Evolutionary conservation across 2,797 vertebrate species (phyloP), one percentile per base, ranked within the genome.

Genomic region (Oreonectes daqikongensis): DNA sequence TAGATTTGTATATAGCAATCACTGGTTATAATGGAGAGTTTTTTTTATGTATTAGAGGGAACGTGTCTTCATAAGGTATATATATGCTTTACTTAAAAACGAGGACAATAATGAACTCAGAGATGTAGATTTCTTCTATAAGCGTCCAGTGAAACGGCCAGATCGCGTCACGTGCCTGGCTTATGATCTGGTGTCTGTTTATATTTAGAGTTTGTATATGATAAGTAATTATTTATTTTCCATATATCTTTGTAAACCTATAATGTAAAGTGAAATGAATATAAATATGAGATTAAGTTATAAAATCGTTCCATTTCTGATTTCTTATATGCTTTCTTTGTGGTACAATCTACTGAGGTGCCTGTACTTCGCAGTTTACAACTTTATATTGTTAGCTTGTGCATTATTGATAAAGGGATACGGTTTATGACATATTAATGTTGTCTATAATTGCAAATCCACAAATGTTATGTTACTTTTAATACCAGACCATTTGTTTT

Each of bases 211-310:
- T 79, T 61, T 60, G 46, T 75, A 78, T 68, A 71, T 26, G 44
- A 46, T 59, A 46, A 65, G 35, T 40, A 5, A 20, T 78, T 70
- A 72, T 84, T 81, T 84, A 82, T 84, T 82, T 84, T 82, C 59
- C 69, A 65, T 60, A 66, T 68, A 75, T 61, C 55, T 79, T 75
- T 77, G 70, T 77, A 68, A 68, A 59, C 53, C 44, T 53, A 46
- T 57, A 52, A 52, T 70, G 35, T 70, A 78, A 79, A 75, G 70
- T 64, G 28, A 79, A 78, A 64, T 59, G n/a, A 70, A 65, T 72
- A 72, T 72, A 42, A 71, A 75, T 40, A 65, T 68, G 14, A 72
- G 66, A 73, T 69, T 57, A 65, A 68, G 28, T 80, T 30, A 59
- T 80, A 24, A 38, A 55, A 63, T 44, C 57, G 65, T 74, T 78